Conservation (phyloP, 2,797 vertebrate species). For the Kryptopterus vitreolus region DNA sequence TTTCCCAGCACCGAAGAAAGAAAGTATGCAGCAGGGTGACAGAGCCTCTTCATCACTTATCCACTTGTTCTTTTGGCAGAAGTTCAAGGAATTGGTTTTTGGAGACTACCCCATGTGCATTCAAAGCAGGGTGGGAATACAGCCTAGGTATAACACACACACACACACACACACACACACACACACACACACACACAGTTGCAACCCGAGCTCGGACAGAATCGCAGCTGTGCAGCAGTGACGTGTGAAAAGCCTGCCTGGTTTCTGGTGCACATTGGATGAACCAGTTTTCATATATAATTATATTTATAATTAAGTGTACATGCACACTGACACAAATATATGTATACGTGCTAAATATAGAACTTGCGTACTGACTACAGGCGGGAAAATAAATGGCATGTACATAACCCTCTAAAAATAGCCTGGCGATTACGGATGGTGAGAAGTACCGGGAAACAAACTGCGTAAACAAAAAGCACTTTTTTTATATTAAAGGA, state of each 20-base stretch:
- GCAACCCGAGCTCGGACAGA: neutral
- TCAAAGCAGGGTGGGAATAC: neutral
- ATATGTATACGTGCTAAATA: neutral
- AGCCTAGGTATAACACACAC: neutral
- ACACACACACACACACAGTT: neutral
- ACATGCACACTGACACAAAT: too few species aligned
- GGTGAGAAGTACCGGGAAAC: neutral
- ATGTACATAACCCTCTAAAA: neutral
- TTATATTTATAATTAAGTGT: neutral
- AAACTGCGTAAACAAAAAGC: neutral
- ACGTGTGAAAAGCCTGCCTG: neutral
- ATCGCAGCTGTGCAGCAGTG: conserved; percentile 9
- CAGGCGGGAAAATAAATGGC: neutral
- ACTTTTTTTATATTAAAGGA: too few species aligned
- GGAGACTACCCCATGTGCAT: neutral
- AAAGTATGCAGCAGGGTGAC: too few species aligned
- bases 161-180: conserved; percentile 12
- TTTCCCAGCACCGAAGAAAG: too few species aligned
- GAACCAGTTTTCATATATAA: neutral
- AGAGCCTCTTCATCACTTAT: too few species aligned
- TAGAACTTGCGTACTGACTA: conserved; percentile 3
- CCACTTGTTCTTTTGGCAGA: too few species aligned
- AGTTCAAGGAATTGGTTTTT: neutral
- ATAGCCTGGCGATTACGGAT: neutral
- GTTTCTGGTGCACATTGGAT: neutral